Conservation (phyloP, 2,797 vertebrate genomes). For the Microctenopoma steveboyesi region DNA sequence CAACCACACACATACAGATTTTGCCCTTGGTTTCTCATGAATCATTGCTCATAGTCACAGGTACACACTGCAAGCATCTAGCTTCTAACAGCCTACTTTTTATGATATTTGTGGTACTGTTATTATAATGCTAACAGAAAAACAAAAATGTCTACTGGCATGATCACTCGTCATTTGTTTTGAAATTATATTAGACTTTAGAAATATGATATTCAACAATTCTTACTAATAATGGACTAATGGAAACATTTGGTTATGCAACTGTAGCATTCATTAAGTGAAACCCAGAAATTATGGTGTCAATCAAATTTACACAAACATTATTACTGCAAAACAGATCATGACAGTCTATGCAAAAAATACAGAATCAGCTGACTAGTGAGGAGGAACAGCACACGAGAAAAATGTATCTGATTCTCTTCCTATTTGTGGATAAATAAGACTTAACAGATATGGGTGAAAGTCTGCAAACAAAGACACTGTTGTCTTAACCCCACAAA, state of each 20-base stretch:
- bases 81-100: slow-evolving; percentile 49
- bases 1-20: slow-evolving; percentile 59
- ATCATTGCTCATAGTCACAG: slow-evolving; percentile 68
- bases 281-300: slow-evolving; percentile 21
- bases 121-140: slow-evolving; percentile 31
- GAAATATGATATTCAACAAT: slow-evolving; percentile 9
- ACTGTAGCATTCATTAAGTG: slow-evolving; percentile 22
- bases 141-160: slow-evolving; percentile 24
- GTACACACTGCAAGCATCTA: slow-evolving; percentile 46
- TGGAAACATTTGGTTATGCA: slow-evolving; percentile 12
- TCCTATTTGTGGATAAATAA: slow-evolving; percentile 77
- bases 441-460: slow-evolving; percentile 63
- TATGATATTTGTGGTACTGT: slow-evolving; percentile 31
- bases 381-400: slow-evolving; percentile 25
- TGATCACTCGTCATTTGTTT: slow-evolving; percentile 20
- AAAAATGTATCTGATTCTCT: slow-evolving; percentile 35
- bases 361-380: slow-evolving; percentile 57
- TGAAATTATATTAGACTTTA: slow-evolving; percentile 31
- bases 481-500: slow-evolving; percentile 71
- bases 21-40: slow-evolving; percentile 77
- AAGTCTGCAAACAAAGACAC: slow-evolving; percentile 71
- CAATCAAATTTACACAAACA: slow-evolving; percentile 45
- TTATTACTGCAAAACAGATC: slow-evolving; percentile 33
- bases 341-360: slow-evolving; percentile 28
- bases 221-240: not conserved